Conservation (phyloP, 2,888 invertebrate genomes). For the Gymnoscelis rufifasciata region DNA sequence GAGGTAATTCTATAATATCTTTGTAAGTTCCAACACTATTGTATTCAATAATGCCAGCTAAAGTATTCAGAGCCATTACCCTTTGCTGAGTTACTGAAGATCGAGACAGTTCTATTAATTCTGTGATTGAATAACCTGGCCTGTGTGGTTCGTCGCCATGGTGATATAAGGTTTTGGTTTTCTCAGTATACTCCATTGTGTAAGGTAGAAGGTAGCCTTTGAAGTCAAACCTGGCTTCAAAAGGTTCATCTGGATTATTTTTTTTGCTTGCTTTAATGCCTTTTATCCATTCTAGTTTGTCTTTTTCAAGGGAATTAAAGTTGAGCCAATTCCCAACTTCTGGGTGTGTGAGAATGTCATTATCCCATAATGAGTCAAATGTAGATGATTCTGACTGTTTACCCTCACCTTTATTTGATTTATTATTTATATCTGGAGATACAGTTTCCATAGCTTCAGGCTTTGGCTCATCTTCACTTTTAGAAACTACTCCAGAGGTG, state of each 20-base stretch:
- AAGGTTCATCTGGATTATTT: constrained; percentile 79
- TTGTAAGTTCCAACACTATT: constrained; percentile 88
- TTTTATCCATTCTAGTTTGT: constrained; percentile 94
- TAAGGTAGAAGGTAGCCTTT: constrained; percentile 88
- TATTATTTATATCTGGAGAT: constrained; percentile 22
- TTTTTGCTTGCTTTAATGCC: constrained; percentile 78
- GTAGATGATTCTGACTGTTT: constrained; percentile 9
- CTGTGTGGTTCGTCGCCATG: constrained; percentile 95
- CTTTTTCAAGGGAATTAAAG: constrained; percentile 91
- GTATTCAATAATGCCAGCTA: constrained; percentile 88
- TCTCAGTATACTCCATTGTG: constrained; percentile 76
- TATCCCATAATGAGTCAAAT: constrained; percentile 64
- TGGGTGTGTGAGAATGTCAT: constrained; percentile 79
- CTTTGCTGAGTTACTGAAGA: constrained; percentile 91
- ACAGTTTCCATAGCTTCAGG: constrained; percentile 49
- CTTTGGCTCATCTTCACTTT: constrained; percentile 17
- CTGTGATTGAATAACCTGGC: constrained; percentile 94
- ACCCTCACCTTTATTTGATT: background rate
- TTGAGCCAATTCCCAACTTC: constrained; percentile 87
- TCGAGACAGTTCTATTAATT: constrained; percentile 88
- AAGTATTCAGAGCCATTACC: constrained; percentile 86
- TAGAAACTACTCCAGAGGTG: background rate
- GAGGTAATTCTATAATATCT: constrained; percentile 85
- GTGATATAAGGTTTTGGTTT: constrained; percentile 86
- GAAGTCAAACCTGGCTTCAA: constrained; percentile 91